A percentile compares a stretch with the other conserved stretches of the same genome.
Evolutionary conservation across 2,113 vertebrate genomes (phyloP).

Genomic region (Marmota monax): DNA sequence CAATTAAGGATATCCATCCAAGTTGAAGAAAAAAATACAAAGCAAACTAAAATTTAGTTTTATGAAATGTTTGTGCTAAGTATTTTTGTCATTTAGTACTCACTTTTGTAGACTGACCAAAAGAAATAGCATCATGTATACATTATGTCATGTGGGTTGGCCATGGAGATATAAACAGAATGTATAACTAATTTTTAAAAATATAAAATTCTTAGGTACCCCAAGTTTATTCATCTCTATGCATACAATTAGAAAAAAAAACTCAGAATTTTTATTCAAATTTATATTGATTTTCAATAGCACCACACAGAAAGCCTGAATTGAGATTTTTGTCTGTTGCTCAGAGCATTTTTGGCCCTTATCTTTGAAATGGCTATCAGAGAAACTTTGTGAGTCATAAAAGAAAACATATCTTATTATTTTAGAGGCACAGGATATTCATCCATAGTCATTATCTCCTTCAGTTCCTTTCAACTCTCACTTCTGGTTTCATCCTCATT

Average conservation of each 20-base stretch:
- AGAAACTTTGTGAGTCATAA: not conserved
- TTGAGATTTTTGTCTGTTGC: not conserved
- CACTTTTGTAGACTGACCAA: not conserved
- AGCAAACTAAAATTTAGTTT: not conserved
- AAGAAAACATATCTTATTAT: not conserved
- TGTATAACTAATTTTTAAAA: not conserved
- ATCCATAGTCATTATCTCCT: not conserved
- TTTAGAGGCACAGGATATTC: not conserved
- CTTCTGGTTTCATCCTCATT: not conserved
- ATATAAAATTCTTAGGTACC: not conserved
- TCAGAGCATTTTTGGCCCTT: not conserved
- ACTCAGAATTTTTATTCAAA: not conserved
- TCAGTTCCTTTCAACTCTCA: not conserved
- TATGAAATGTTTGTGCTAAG: conserved; percentile 27
- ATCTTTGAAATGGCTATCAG: not conserved
- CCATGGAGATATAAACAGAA: not conserved
- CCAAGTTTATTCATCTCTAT: not conserved
- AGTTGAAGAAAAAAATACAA: conserved; percentile 14
- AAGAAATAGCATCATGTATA: not conserved
- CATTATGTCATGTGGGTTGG: not conserved
- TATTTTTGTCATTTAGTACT: not conserved
- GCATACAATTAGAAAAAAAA: not conserved
- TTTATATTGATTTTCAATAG: conserved; percentile 44
- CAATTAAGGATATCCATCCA: not conserved
- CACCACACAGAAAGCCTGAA: not conserved